These are phyloP conservation scores for Menura novaehollandiae DNA, from an alignment of 2,113 vertebrate genomes.

Conservation along the genomic window DNA sequence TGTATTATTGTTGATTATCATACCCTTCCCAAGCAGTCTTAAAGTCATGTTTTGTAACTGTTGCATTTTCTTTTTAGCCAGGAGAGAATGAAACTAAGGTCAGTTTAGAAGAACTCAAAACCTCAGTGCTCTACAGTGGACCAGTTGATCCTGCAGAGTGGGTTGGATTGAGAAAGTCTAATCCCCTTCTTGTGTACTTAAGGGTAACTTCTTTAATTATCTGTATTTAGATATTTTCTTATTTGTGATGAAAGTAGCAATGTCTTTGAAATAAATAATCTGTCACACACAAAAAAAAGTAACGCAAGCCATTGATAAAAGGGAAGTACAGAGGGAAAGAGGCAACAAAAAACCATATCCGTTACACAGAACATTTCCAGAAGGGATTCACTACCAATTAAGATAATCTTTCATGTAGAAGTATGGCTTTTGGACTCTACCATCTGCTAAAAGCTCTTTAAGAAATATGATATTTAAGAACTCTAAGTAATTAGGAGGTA, in stretches of 20 bases:
- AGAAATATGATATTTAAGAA: not conserved
- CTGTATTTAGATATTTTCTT: not conserved
- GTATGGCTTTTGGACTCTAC: not conserved
- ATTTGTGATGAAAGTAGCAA: not conserved
- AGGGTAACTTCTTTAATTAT: conserved; percentile 76
- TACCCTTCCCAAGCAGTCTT: not conserved
- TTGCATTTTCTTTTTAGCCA: conserved; percentile 68
- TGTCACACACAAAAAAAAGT: not conserved
- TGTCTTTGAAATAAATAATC: not conserved
- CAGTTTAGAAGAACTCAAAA: conserved; percentile 57
- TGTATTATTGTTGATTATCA: not conserved
- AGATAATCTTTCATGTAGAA: not conserved
- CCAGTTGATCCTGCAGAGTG: conserved; percentile 88
- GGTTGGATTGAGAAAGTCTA: conserved; percentile 87
- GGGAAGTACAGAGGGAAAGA: not conserved
- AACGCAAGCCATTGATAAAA: not conserved
- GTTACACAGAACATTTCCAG: not conserved
- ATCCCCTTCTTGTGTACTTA: conserved; percentile 85
- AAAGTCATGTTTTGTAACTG: not conserved
- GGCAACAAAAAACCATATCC: not conserved
- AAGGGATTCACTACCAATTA: not conserved
- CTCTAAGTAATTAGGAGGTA: not conserved
- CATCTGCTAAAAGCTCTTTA: not conserved
- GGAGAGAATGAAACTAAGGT: conserved; percentile 76
- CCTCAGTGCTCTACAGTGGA: conserved; percentile 80